These are phyloP conservation scores for Tribolium castaneum DNA, from an alignment of 1,140 invertebrate genomes.

Conservation along the genomic window DNA sequence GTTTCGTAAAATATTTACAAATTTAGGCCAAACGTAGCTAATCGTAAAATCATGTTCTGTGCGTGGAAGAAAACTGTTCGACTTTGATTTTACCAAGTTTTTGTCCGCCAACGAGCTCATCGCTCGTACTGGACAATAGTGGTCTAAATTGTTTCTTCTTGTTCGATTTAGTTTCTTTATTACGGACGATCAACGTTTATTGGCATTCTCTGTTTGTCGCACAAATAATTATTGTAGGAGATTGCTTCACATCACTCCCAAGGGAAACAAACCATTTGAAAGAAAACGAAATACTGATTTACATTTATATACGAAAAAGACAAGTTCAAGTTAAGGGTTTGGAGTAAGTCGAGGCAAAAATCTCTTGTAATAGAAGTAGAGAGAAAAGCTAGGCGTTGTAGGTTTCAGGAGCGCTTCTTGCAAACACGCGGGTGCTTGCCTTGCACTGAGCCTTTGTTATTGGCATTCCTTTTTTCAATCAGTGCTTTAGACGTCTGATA, in stretches of 20 bases:
- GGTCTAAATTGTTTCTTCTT: not conserved
- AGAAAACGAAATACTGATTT: too few species aligned
- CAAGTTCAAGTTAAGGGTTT: not conserved
- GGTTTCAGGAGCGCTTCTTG: not conserved
- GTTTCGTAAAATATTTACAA: not conserved
- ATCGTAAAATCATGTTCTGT: too few species aligned
- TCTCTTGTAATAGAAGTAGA: not conserved
- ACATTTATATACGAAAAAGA: too few species aligned
- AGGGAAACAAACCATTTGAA: too few species aligned
- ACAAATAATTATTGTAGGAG: not conserved
- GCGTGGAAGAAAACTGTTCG: too few species aligned
- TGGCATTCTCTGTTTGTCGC: not conserved
- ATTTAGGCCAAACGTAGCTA: not conserved
- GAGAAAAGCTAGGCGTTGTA: not conserved
- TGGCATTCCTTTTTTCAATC: constrained; percentile 36
- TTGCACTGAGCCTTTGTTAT: constrained; percentile 37
- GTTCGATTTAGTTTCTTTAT: not conserved
- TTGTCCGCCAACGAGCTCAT: not conserved
- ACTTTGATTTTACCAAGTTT: too few species aligned
- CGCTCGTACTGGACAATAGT: not conserved
- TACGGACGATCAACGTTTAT: not conserved
- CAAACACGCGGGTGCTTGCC: constrained; percentile 22
- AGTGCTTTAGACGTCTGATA: constrained; percentile 30
- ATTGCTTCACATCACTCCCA: too few species aligned
- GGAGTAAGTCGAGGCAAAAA: not conserved